phyloP scores from a whole-genome alignment of 2,888 invertebrate species.

The Sarcophaga carnaria region DNA sequence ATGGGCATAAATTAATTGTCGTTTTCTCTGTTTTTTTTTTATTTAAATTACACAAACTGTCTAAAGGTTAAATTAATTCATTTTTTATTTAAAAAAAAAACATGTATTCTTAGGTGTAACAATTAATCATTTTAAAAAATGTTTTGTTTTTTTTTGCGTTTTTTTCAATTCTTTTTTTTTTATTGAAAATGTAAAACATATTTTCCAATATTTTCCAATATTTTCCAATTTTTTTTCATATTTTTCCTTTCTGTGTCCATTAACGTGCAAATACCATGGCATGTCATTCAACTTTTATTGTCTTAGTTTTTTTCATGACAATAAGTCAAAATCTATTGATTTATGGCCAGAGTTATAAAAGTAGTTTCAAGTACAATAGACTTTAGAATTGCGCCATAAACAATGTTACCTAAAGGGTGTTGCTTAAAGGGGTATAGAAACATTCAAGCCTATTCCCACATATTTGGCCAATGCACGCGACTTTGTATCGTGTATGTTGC shows the following conservation, averaged over 20 bases:
- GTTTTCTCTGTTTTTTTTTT: no score
- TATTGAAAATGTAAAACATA: background rate
- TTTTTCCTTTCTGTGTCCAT: conserved; percentile 38
- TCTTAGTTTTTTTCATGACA: conserved; percentile 15
- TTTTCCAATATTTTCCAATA: no score
- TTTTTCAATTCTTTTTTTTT: background rate
- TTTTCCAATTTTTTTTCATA: no score
- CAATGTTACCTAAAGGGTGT: no score
- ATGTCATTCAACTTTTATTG: conserved; percentile 67
- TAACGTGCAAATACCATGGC: conserved; percentile 55
- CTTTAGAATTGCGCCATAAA: background rate
- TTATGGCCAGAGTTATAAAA: conserved; percentile 42
- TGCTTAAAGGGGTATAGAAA: no score
- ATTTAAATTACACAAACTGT: no score
- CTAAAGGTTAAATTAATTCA: no score
- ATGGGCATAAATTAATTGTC: no score
- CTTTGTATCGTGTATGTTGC: no score
- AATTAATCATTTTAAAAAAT: conserved; percentile 3
- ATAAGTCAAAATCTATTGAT: conserved; percentile 53
- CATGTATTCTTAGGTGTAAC: background rate
- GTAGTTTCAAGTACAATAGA: conserved; percentile 16
- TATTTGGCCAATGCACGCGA: no score
- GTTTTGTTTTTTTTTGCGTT: background rate
- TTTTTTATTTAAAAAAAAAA: background rate
- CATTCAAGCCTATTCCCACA: no score